phyloP scores from a whole-genome alignment of 2,888 invertebrate species.

The Steinernema scapterisci region DNA sequence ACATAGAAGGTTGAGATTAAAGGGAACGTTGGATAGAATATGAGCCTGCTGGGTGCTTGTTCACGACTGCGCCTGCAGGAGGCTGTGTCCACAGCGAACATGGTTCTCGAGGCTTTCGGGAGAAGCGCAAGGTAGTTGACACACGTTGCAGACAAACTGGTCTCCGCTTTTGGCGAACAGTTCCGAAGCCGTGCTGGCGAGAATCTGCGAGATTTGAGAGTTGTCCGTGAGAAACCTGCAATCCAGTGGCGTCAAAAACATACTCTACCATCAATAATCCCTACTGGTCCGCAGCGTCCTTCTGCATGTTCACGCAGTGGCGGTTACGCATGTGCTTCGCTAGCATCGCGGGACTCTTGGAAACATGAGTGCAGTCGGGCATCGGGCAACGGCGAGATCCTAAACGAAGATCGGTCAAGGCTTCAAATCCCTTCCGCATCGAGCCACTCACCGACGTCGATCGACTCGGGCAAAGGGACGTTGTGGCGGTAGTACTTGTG shows the following conservation, averaged over 20 bases:
- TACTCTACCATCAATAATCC: too few species aligned
- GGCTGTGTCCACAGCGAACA: constrained; percentile 22
- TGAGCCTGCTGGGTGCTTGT: neutral
- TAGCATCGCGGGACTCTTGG: constrained; percentile 63
- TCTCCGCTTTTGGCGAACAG: neutral
- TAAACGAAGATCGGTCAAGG: constrained; percentile 34
- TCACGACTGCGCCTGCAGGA: constrained; percentile 13
- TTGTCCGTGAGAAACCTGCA: neutral
- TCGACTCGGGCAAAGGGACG: constrained; percentile 37
- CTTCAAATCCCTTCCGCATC: neutral
- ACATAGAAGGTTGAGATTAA: too few species aligned
- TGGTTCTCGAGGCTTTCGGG: constrained; percentile 8
- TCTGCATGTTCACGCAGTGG: neutral
- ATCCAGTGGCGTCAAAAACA: neutral
- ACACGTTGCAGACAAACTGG: constrained; percentile 11
- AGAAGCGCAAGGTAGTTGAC: neutral
- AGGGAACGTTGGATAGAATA: too few species aligned
- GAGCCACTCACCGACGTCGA: constrained; percentile 35
- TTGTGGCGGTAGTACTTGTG: constrained; percentile 43
- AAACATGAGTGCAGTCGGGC: constrained; percentile 56
- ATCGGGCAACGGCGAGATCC: constrained; percentile 57
- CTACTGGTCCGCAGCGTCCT: constrained; percentile 8
- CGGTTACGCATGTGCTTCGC: constrained; percentile 53
- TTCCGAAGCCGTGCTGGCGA: neutral
- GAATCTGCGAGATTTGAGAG: constrained; percentile 13